phyloP scores from a whole-genome alignment of 2,797 vertebrate genomes.

The Gephyroberyx darwinii region DNA sequence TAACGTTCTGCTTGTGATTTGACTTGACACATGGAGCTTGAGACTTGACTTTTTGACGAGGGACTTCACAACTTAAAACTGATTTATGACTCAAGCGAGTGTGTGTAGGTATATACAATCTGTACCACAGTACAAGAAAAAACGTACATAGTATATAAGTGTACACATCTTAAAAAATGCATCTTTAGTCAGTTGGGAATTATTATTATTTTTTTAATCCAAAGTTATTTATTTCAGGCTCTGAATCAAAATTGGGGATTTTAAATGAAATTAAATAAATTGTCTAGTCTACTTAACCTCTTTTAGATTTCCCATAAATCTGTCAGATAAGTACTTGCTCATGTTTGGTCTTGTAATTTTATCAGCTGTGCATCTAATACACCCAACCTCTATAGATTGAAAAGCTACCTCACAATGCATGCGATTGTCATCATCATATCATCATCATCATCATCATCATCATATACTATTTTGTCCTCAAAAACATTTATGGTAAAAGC shows the following conservation, averaged over 20 bases:
- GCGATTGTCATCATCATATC: not conserved
- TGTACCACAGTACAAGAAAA: not conserved
- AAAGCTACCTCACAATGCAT: too few species aligned
- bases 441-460: not conserved
- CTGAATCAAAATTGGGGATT: too few species aligned
- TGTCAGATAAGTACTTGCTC: not conserved
- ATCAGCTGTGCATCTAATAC: not conserved
- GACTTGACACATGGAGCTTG: not conserved
- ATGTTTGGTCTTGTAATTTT: not conserved
- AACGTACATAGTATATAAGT: too few species aligned
- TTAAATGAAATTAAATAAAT: not conserved
- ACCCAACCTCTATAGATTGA: too few species aligned
- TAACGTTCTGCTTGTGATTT: not conserved
- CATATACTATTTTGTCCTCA: not conserved
- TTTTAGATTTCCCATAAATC: not conserved
- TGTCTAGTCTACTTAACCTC: not conserved
- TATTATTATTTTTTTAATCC: not conserved
- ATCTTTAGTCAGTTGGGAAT: too few species aligned
- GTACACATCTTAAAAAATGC: too few species aligned
- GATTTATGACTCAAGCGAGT: not conserved
- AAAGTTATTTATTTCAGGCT: not conserved
- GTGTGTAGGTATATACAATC: not conserved
- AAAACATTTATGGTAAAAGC: not conserved
- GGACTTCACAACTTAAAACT: not conserved
- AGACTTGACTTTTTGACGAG: not conserved